Evolutionary conservation across 1,140 invertebrate species (phyloP).

Genomic region (Zophobas atratus): DNA sequence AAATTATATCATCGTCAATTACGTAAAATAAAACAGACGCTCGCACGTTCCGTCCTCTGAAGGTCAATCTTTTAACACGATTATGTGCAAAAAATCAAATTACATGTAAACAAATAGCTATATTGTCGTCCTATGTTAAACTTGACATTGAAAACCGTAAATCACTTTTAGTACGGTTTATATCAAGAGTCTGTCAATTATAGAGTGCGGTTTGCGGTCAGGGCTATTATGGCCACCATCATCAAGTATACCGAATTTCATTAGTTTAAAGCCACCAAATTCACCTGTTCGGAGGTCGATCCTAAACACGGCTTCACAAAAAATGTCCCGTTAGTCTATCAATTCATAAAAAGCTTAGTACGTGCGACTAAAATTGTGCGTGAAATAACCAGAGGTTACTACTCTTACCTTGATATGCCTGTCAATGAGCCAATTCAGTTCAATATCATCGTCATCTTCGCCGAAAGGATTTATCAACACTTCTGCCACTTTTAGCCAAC

Average conservation of each 20-base stretch:
- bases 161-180: background rate
- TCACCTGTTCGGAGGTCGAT: slow-evolving; percentile 6
- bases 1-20: too few relatives aligned
- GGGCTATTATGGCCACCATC: background rate
- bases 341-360: too few relatives aligned
- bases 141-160: slow-evolving; percentile 9
- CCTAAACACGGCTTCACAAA: background rate
- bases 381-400: slow-evolving; percentile 7
- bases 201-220: slow-evolving; percentile 22
- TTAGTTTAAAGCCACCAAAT: background rate
- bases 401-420: slow-evolving; percentile 85
- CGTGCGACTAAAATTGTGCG: background rate
- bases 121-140: background rate
- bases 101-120: slow-evolving; percentile 6
- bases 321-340: background rate
- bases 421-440: slow-evolving; percentile 92
- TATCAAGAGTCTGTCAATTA: slow-evolving; percentile 8
- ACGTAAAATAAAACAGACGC: too few relatives aligned
- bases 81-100: background rate
- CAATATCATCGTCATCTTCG: slow-evolving; percentile 96
- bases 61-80: too few relatives aligned
- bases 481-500: slow-evolving; percentile 96
- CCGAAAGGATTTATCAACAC: slow-evolving; percentile 94
- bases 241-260: slow-evolving; percentile 10
- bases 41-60: too few relatives aligned